Base-by-base conservation (phyloP, 2,888 invertebrate species). In the Drosophila barbarae region DNA sequence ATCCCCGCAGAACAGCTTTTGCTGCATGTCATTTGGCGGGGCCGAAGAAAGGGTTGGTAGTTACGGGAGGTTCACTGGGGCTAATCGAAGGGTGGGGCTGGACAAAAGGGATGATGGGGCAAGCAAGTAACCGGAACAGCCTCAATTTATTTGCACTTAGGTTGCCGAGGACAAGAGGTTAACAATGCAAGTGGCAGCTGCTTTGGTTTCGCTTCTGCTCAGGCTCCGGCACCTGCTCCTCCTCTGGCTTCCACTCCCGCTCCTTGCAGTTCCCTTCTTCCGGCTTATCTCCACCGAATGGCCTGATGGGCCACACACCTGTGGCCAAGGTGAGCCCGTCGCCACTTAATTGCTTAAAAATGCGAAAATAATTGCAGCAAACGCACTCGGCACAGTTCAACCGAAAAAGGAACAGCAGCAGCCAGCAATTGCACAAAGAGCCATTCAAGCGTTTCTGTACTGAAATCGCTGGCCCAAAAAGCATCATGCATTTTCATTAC, bases 71-170 rank as follows among this genome's bases (percentile, higher is more conserved):
- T 47, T 54, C 54, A 21, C 15, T 18, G 42, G 23, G 52, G 67
- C 55, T 66, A 54, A 64, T 64, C 38, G 63, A 66, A 44, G 15
- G 38, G 61, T 21, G 44, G 35, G n/a, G 15, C 44, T 7, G 28
- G 21, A n/a, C 26, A 26, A 28, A 42, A 10, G 21, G 12, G 34
- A 3, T 30, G 15, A 39, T 38, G 46, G 38, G 35, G 30, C 15
- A 44, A 46, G 41, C 53, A 58, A 56, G 63, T 63, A 59, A 74
- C 61, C 63, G 74, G 67, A 69, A 71, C 56, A 66, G 80, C 85
- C 84, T 70, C 80, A 80, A 80, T 80, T 80, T 80, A 85, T 85
- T 80, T 85, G 84, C 80, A 84, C 80, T 80, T 80, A 85, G 72
- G 77, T 76, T 69, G 78, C 73, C 47, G 51, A 47, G 46, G 61